Base-by-base conservation (phyloP, 2,888 invertebrate genomes). In the Cryptophagus acutangulus region DNA sequence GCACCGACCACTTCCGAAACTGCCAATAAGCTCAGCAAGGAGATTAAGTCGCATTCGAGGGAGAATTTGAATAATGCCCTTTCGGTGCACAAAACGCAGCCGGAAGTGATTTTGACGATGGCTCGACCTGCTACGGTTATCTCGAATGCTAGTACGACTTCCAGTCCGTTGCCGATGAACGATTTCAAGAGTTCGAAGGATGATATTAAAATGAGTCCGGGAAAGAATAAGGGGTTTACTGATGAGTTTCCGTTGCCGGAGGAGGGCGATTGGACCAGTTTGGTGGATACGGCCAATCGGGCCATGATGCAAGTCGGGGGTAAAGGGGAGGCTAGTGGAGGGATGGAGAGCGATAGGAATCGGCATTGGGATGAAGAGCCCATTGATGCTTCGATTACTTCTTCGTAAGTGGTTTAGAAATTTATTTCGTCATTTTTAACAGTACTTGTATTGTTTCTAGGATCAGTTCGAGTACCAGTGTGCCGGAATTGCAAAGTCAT, bases 241-340 rank as follows among this genome's bases (percentile, higher is more conserved):
- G 68, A 67, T 31, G 66, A 71, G 33, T 69, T 83, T 38, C 82
- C 84, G 0, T 79, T 85, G 60, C 77, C 82, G 2, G 75, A 79
- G 24, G 81, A 82, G 30, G 75, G 85, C 55, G 87, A 88, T 65
- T 88, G 89, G 89, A 79, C 83, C 8, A 79, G 82, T 58, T 73
- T 88, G 14, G 87, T 88, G 2, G 84, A 86, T 59, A 85, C 87
- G 1, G 87, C 87, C 17, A 85, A 85, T 0, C 73, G 82, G 44
- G 86, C 59, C 25, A 59, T 60, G 53, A 17, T 17, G n/a, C 61
- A 63, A 41, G 62, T 62, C 16, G 54, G 51, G 6, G 33, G 37
- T 9, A 29, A 17, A 1, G 28, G 33, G n/a, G 43, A 48, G 12
- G 45, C 30, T 37, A 17, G 34, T 24, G 10, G 42, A 43, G 13